phyloP scores from a whole-genome alignment of 2,797 vertebrate genomes.

The Gallirallus australis region DNA sequence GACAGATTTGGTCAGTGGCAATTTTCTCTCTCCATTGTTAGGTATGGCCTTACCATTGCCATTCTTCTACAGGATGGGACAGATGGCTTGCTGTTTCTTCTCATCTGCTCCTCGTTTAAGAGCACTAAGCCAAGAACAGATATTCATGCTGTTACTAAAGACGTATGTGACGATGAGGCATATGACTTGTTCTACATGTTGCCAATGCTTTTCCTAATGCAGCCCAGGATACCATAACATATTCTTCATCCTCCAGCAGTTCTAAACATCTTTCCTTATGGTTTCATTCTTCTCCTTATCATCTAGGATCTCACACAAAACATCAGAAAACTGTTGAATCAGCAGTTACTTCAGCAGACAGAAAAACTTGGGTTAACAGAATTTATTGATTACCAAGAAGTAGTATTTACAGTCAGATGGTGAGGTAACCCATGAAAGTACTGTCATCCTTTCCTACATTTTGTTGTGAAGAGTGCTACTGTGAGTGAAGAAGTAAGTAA shows the following conservation, averaged over 20 bases:
- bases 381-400: background rate
- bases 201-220: background rate
- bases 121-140: background rate
- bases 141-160: background rate
- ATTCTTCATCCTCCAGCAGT: background rate
- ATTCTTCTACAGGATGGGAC: background rate
- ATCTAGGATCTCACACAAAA: background rate
- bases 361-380: background rate
- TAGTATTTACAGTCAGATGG: background rate
- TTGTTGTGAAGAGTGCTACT: background rate
- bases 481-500: background rate
- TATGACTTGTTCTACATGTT: background rate
- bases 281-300: background rate
- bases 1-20: background rate
- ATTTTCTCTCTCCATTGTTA: background rate
- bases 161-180: background rate
- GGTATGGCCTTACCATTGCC: background rate
- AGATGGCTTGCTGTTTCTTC: background rate
- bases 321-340: background rate
- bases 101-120: background rate
- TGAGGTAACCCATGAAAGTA: background rate
- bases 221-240: background rate
- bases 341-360: background rate
- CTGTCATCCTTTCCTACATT: background rate
- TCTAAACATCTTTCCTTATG: background rate